Evolutionary conservation across 2,113 vertebrate species (phyloP).

Genomic region (Ictalurus furcatus): DNA sequence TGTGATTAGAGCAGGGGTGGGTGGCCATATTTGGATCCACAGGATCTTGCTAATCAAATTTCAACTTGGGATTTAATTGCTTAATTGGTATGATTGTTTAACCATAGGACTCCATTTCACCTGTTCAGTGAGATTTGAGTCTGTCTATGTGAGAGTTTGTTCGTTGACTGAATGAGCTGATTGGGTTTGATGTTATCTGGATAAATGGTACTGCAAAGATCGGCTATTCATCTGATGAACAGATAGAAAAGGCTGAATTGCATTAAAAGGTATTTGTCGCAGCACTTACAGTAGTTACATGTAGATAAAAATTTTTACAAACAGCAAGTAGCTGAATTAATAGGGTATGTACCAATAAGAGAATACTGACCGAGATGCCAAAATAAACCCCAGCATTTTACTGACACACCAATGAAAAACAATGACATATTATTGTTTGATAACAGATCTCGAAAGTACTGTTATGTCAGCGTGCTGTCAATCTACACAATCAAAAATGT

Average conservation of each 20-base stretch:
- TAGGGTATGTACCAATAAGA: neutral
- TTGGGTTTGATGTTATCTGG: conserved; percentile 27
- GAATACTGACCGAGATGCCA: neutral
- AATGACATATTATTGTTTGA: neutral
- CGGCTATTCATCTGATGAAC: neutral
- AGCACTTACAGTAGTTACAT: neutral
- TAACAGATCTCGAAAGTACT: neutral
- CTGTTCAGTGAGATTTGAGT: conserved; percentile 61
- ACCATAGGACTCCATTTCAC: conserved; percentile 71
- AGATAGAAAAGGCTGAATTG: neutral
- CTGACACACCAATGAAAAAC: neutral
- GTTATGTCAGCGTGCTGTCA: neutral
- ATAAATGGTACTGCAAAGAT: neutral
- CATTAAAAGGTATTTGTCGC: neutral
- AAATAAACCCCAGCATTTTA: neutral
- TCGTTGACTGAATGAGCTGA: conserved; percentile 10
- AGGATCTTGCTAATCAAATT: conserved; percentile 73
- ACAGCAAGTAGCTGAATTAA: neutral
- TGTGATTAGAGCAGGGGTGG: conserved; percentile 67
- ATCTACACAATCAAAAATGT: neutral
- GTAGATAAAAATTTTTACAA: neutral
- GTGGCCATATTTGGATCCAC: conserved; percentile 55
- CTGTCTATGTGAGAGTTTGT: conserved; percentile 33
- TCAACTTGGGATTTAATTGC: conserved; percentile 67
- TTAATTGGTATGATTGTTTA: conserved; percentile 74